Percentiles rank a stretch among this genome's conserved stretches.
These are phyloP conservation scores for Syrmaticus mikado DNA, from an alignment of 2,113 vertebrate species.

Conservation along the genomic window DNA sequence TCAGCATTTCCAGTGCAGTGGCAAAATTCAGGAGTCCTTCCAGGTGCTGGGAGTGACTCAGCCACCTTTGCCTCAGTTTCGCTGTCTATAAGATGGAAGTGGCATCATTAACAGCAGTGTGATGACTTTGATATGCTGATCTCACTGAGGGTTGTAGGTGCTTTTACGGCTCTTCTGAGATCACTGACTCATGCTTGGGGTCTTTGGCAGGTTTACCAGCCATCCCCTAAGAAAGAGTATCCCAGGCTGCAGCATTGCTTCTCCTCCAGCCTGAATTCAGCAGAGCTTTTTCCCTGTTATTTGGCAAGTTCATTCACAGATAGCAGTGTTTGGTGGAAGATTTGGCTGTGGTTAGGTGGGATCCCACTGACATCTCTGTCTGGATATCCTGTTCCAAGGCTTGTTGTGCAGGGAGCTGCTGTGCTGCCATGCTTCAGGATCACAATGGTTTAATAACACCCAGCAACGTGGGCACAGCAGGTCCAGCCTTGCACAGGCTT, in stretches of 20 bases:
- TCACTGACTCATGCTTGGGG: rapidly evolving
- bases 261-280: not conserved
- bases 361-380: not conserved
- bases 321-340: not conserved
- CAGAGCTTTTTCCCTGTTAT: not conserved
- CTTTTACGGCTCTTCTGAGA: not conserved
- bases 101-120: rapidly evolving
- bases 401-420: not conserved
- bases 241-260: not conserved
- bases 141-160: not conserved
- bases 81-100: rapidly evolving
- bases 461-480: not conserved
- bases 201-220: not conserved
- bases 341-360: not conserved
- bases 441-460: not conserved
- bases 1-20: not conserved
- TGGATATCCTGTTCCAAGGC: not conserved
- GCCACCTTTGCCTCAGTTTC: not conserved
- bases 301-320: not conserved
- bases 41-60: not conserved
- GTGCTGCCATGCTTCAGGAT: not conserved
- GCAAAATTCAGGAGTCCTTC: not conserved
- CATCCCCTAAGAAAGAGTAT: not conserved
- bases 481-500: not conserved
- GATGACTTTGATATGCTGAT: not conserved